Conservation (phyloP, 2,113 vertebrate genomes). For the Martes martes region DNA sequence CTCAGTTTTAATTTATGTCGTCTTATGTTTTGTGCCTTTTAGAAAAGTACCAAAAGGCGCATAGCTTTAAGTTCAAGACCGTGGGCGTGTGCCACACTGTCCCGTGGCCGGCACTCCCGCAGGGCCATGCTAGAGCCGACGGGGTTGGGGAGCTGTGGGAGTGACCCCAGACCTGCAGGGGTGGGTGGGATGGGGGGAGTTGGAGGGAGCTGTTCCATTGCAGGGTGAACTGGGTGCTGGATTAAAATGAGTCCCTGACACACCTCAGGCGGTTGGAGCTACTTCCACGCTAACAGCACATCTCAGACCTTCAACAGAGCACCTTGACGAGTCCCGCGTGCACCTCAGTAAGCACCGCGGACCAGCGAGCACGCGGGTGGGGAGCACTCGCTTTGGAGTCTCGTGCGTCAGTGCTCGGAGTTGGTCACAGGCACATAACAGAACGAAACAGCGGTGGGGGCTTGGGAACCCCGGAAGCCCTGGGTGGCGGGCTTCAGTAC, state of each 20-base stretch:
- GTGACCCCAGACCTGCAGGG: not conserved
- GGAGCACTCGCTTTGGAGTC: not conserved
- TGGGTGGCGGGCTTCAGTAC: not conserved
- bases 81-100: accelerated
- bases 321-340: not conserved
- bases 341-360: not conserved
- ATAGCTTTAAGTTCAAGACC: not conserved
- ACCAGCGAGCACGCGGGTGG: not conserved
- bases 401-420: not conserved
- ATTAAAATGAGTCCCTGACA: not conserved
- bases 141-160: not conserved
- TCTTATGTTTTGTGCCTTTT: not conserved
- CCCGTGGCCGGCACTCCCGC: accelerated
- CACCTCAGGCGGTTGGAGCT: not conserved
- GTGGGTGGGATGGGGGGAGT: not conserved
- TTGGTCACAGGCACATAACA: not conserved
- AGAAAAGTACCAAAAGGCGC: not conserved
- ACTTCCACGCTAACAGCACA: not conserved
- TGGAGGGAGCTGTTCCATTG: not conserved
- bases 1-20: not conserved
- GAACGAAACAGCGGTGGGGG: not conserved
- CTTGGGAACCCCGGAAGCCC: not conserved
- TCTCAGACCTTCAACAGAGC: not conserved
- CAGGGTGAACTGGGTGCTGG: too few species aligned
- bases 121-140: not conserved